These are phyloP conservation scores for Luehdorfia chinensis DNA, from an alignment of 1,140 invertebrate genomes.

Conservation along the genomic window DNA sequence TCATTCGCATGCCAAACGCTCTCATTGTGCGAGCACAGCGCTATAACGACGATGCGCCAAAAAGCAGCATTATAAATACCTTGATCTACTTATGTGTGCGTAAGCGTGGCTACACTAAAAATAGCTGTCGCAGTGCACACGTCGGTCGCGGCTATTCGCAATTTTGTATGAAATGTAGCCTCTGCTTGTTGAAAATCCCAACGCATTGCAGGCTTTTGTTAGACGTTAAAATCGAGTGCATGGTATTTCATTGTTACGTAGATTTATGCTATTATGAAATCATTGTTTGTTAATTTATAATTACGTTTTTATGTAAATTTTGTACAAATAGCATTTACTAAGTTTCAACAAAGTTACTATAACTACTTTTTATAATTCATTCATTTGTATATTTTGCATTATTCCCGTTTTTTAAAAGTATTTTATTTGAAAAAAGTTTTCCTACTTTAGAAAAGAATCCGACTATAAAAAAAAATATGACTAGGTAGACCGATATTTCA, in stretches of 20 bases:
- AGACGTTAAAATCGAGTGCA: constrained; percentile 17
- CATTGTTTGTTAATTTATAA: constrained; percentile 6
- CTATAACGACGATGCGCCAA: constrained; percentile 3
- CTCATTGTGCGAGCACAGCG: too few relatives aligned
- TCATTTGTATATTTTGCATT: too few relatives aligned
- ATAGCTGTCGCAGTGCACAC: constrained; percentile 16
- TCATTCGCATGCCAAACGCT: neutral
- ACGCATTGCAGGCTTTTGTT: constrained; percentile 17
- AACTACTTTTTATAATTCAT: too few relatives aligned
- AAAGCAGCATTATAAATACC: constrained; percentile 14
- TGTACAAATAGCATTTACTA: too few relatives aligned
- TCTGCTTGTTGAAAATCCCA: constrained; percentile 18
- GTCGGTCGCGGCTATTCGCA: constrained; percentile 4
- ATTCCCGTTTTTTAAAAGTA: too few relatives aligned
- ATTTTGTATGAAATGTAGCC: constrained; percentile 19
- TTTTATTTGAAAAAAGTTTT: too few relatives aligned
- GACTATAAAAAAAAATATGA: too few relatives aligned
- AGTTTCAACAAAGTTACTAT: too few relatives aligned
- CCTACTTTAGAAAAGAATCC: too few relatives aligned
- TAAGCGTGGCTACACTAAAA: constrained; percentile 12
- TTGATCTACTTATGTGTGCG: constrained; percentile 14
- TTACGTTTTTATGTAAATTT: too few relatives aligned
- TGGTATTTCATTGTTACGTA: constrained; percentile 17
- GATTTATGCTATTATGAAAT: constrained; percentile 7
- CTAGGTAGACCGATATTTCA: too few relatives aligned